Base-by-base conservation (phyloP, 1,140 invertebrate species). In the Oryzaephilus surinamensis region DNA sequence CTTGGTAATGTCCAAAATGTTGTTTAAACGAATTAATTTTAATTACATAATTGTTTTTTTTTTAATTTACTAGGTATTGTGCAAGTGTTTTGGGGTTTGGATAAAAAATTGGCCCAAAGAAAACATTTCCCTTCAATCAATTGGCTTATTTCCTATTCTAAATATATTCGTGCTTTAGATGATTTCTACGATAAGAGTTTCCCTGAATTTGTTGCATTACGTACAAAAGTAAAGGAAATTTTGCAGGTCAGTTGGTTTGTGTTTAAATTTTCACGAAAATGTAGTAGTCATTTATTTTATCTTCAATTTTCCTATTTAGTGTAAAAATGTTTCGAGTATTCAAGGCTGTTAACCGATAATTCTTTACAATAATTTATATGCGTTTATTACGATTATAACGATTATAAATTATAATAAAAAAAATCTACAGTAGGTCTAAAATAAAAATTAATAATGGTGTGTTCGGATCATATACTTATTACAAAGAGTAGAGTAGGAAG, bases 61-160 rank as follows among this genome's bases (percentile, higher is more conserved):
- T 4, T 16, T 23, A 29, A 21, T 20, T 38, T 7, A 38, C 29
- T 32, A 44, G 91, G 94, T 79, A 99, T 99, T 63, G 96, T 99
- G 13, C 96, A 99, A 72, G 97, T 99, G 62, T 98, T 98, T 73
- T 99, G 96, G 96, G 97, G 97, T 54, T 72, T 99, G 51, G 97
- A 99, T 63, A 99, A 99, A 67, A 99, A 99, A 66, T 72, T 99
- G 30, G 97, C 97, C 2, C 97, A 99, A 68, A 76, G 97, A 44
- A 99, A 99, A 69, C 97, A 99, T 71, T 99, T 99, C 76, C 97
- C 97, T 23, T 98, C 95, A 38, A 93, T 99, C 64, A 99, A 99
- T 69, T 99, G 97, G 97, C 78, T 99, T 37, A 98, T 99, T 63
- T 97, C 93, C 1, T 99, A 99, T 78, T 89, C 77, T 66, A 99